These are phyloP conservation scores for Gastrophryne carolinensis DNA, from an alignment of 2,797 vertebrate genomes.

Conservation along the genomic window DNA sequence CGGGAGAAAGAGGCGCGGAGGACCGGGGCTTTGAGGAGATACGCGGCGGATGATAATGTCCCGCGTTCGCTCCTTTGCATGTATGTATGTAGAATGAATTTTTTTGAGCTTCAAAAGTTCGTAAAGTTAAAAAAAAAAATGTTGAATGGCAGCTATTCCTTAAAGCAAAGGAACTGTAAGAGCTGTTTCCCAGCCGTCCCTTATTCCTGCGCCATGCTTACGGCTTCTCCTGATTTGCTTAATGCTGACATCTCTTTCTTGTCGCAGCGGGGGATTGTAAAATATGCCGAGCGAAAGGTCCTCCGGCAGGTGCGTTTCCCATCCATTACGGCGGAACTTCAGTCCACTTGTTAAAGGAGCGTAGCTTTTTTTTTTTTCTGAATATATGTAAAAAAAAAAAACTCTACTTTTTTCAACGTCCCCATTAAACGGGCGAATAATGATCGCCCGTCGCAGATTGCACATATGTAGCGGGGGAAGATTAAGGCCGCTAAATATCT, in stretches of 20 bases:
- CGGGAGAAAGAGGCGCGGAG: neutral
- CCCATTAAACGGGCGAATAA: constrained; percentile 42
- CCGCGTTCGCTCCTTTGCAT: constrained; percentile 15
- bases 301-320: constrained; percentile 63
- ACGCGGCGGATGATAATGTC: constrained; percentile 5
- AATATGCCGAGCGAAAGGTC: constrained; percentile 66
- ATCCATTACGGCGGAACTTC: constrained; percentile 57
- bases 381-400: constrained; percentile 45
- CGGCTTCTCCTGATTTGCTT: constrained; percentile 66
- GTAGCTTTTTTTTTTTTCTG: too few relatives aligned
- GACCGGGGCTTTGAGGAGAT: constrained; percentile 16
- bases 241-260: constrained; percentile 71
- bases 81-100: constrained; percentile 22
- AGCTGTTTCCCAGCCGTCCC: constrained; percentile 1
- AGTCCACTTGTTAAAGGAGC: constrained; percentile 58
- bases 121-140: constrained; percentile 31
- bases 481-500: constrained; percentile 30
- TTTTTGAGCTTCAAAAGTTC: constrained; percentile 1
- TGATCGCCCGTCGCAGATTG: neutral
- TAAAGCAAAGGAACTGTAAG: constrained; percentile 19
- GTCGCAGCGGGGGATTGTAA: constrained; percentile 66
- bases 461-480: neutral
- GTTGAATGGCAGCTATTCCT: constrained; percentile 23
- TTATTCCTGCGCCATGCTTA: constrained; percentile 48
- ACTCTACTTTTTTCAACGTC: neutral